Evolutionary conservation across 2,888 invertebrate species (phyloP).

Genomic region (Polydesmus complanatus): DNA sequence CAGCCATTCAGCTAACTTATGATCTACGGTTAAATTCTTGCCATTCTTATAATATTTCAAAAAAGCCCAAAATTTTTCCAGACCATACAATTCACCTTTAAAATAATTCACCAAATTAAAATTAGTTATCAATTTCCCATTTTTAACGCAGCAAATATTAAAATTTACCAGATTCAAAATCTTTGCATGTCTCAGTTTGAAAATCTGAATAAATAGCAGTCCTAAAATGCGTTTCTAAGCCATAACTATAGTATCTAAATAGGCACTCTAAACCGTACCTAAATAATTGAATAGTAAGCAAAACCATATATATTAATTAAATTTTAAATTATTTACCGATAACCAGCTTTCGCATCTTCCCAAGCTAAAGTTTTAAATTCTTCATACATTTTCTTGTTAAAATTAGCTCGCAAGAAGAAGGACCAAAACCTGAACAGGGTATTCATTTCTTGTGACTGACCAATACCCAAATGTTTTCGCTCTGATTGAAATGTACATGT

Average conservation of each 20-base stretch:
- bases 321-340: slow-evolving; percentile 51
- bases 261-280: slow-evolving; percentile 48
- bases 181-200: slow-evolving; percentile 77
- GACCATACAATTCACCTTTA: slow-evolving; percentile 84
- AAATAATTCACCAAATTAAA: slow-evolving; percentile 16
- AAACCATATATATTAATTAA: neutral
- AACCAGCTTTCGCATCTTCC: slow-evolving; percentile 82
- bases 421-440: slow-evolving; percentile 99
- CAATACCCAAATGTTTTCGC: slow-evolving; percentile 79
- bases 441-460: slow-evolving; percentile 98
- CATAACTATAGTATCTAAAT: slow-evolving; percentile 96
- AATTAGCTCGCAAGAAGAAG: slow-evolving; percentile 95
- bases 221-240: slow-evolving; percentile 88
- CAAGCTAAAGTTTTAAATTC: slow-evolving; percentile 85
- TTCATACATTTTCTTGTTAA: slow-evolving; percentile 94
- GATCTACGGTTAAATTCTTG: slow-evolving; percentile 55
- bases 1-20: slow-evolving; percentile 55
- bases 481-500: slow-evolving; percentile 43
- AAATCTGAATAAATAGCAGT: slow-evolving; percentile 92
- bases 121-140: neutral
- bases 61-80: slow-evolving; percentile 99
- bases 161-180: slow-evolving; percentile 65
- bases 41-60: slow-evolving; percentile 86
- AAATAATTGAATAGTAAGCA: slow-evolving; percentile 13
- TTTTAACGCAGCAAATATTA: neutral